Base-by-base conservation (phyloP, 2,797 vertebrate genomes). In the Sebastes cheni region DNA sequence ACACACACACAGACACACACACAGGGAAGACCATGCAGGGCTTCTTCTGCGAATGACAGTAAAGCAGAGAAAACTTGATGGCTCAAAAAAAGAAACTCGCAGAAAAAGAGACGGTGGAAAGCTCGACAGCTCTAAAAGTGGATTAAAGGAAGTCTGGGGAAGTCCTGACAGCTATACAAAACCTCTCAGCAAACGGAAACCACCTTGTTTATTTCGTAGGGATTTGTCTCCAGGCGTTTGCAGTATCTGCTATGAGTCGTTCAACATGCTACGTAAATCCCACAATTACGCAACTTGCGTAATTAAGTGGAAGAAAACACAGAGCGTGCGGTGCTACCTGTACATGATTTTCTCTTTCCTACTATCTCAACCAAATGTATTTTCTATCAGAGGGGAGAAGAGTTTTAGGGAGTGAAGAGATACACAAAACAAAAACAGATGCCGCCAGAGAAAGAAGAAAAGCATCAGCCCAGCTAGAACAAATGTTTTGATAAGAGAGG, bases 271-370 rank as follows among this genome's bases (percentile, higher is more conserved):
- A 80, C 73, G 77, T 79, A 92, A 91, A 92, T 77, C 65, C 83
- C 50, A 29, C 67, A 80, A 78, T 95, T 94, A 87, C 88, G 82
- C 82, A 95, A 95, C 78, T n/a, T 32, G 60, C 23, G 34, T 72
- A 65, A 92, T 89, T 84, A 88, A 58, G 39, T 36, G 14, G 70
- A 76, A 71, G 5, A 69, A 83, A 67, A 72, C 29, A 22, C 18
- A 68, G 39, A 66, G 25, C 8, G 12, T 27, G 27, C 5, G 18
- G 55, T 9, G 2, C 29, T 64, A 75, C 69, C 80, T 84, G 65
- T 68, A 56, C 69, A 75, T 55, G 22, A 59, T 78, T 62, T 67
- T 73, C 13, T 46, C 32, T 82, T 55, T 54, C 4, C 1, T 8
- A 30, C 12, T 56, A 36, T 75, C 22, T 58, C 34, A 75, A 23